A percentile compares a stretch with the other conserved stretches of the same genome.
Conservation (phyloP, 2,797 vertebrate species). For the Phoxinus dragarum region DNA sequence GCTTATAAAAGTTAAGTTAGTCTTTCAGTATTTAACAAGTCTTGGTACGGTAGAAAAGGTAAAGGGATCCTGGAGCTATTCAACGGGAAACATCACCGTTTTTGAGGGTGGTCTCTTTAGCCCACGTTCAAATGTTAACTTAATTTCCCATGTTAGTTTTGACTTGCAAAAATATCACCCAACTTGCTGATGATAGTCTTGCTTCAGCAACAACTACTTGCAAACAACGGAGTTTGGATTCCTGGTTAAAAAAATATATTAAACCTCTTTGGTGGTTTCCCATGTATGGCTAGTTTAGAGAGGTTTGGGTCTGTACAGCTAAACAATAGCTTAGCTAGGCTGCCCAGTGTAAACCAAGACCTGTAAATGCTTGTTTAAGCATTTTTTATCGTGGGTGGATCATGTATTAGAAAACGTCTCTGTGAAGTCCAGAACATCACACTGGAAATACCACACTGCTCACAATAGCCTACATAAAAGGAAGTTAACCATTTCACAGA, state of each 20-base stretch:
- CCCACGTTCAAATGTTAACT: not conserved
- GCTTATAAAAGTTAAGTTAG: not conserved
- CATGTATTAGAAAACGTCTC: rapidly evolving
- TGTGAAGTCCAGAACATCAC: slow-evolving; percentile 36
- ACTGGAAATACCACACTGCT: slow-evolving; percentile 48
- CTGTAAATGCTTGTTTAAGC: not conserved
- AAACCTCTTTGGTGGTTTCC: not conserved
- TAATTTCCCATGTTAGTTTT: not conserved
- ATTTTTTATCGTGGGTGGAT: too few relatives aligned
- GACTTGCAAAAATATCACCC: not conserved
- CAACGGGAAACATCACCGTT: not conserved
- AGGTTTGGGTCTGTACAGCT: not conserved
- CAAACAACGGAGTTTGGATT: not conserved
- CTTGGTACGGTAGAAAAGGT: not conserved
- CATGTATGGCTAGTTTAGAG: not conserved
- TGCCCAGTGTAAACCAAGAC: not conserved
- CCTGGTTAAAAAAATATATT: not conserved
- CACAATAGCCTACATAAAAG: slow-evolving; percentile 43
- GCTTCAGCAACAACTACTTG: not conserved
- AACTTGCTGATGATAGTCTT: not conserved
- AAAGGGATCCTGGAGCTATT: too few relatives aligned
- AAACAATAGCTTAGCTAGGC: not conserved
- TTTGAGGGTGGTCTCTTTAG: not conserved
- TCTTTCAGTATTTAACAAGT: not conserved
- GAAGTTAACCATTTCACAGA: not conserved